These are phyloP conservation scores for Noctua janthina DNA, from an alignment of 2,888 invertebrate genomes.

Conservation along the genomic window DNA sequence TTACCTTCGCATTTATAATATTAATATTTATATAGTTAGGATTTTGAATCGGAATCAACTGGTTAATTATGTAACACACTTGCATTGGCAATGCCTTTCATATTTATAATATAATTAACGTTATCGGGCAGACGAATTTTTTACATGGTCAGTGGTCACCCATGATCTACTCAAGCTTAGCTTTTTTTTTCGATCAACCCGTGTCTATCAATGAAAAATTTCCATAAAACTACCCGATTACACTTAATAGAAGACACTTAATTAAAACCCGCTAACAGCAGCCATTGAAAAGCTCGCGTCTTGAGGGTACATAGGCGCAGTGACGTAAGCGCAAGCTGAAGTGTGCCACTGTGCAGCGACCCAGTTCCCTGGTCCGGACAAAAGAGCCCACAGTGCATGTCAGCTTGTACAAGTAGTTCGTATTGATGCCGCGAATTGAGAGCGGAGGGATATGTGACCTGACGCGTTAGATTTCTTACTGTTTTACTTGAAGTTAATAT, in stretches of 20 bases:
- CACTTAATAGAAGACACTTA: constrained; percentile 37
- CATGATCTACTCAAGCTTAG: background rate
- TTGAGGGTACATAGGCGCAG: constrained; percentile 39
- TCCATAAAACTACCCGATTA: constrained; percentile 13
- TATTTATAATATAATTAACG: background rate
- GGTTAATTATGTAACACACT: background rate
- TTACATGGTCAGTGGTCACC: background rate
- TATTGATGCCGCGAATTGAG: constrained; percentile 66
- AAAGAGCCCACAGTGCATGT: constrained; percentile 70
- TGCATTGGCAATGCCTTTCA: background rate
- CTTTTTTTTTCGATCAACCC: background rate
- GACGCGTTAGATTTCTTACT: background rate
- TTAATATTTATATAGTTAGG: too few relatives aligned
- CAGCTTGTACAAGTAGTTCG: constrained; percentile 57
- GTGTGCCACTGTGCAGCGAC: constrained; percentile 75
- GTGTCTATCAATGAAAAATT: background rate
- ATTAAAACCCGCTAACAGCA: constrained; percentile 55
- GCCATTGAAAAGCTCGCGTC: constrained; percentile 47
- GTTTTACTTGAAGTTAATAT: background rate
- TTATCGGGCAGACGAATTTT: background rate
- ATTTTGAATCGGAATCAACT: background rate
- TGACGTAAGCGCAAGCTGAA: constrained; percentile 62
- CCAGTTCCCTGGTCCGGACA: constrained; percentile 72
- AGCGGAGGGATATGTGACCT: constrained; percentile 49
- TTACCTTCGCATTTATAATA: too few relatives aligned